phyloP scores from a whole-genome alignment of 2,888 invertebrate species.

The Drosophila quasianomalipes region DNA sequence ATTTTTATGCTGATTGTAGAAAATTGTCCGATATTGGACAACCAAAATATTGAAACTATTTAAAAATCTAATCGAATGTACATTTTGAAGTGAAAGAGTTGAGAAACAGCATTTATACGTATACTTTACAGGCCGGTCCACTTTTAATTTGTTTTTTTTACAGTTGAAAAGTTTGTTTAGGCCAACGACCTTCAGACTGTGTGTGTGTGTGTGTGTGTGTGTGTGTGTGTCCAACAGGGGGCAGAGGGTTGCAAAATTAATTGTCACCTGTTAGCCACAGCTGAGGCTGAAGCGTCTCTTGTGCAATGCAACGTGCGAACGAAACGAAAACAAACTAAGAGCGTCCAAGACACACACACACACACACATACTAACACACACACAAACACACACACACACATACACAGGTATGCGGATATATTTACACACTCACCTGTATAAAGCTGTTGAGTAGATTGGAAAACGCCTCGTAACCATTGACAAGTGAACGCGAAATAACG shows the following conservation, averaged over 20 bases:
- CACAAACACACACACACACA: neutral
- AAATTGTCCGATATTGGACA: neutral
- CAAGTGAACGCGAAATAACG: slow-evolving; percentile 88
- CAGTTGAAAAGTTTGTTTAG: neutral
- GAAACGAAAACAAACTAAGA: slow-evolving; percentile 16
- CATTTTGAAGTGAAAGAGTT: neutral
- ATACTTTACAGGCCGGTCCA: neutral
- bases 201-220: neutral
- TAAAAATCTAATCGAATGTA: neutral
- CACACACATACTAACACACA: slow-evolving; percentile 3
- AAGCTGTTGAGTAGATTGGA: slow-evolving; percentile 88
- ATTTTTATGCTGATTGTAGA: neutral
- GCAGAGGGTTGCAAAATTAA: slow-evolving; percentile 19
- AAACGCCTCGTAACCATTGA: slow-evolving; percentile 89
- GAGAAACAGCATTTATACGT: neutral
- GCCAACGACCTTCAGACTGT: slow-evolving; percentile 28
- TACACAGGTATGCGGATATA: neutral
- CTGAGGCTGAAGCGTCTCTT: slow-evolving; percentile 16
- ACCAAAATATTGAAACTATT: neutral
- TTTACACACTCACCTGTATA: slow-evolving; percentile 87
- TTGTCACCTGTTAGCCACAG: slow-evolving; percentile 9
- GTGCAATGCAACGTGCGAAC: slow-evolving; percentile 51
- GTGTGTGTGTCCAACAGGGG: neutral
- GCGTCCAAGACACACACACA: slow-evolving; percentile 2
- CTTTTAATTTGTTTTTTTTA: neutral